A percentile compares a stretch with the other conserved stretches of the same genome.
These are phyloP conservation scores for Zaprionus africanus DNA, from an alignment of 1,140 invertebrate genomes.

Conservation along the genomic window DNA sequence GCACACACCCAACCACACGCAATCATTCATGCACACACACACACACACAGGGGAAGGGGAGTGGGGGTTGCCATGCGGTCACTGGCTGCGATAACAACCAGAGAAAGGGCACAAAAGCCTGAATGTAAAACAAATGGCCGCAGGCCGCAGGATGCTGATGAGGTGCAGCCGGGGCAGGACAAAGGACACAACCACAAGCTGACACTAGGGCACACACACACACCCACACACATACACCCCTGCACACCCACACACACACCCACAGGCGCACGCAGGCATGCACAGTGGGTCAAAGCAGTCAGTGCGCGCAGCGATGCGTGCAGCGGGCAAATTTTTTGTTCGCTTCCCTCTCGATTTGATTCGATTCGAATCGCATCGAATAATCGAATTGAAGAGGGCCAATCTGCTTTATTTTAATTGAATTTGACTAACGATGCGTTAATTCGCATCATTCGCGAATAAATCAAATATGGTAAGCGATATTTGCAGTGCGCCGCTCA, in stretches of 20 bases:
- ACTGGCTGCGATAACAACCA: conserved; percentile 27
- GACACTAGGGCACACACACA: conserved; percentile 18
- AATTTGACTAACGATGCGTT: neutral
- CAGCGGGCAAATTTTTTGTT: conserved; percentile 3
- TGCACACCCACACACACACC: conserved; percentile 12
- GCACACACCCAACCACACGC: conserved; percentile 1
- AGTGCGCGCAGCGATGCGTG: neutral
- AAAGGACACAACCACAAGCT: conserved; percentile 12
- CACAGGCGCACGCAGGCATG: conserved; percentile 5
- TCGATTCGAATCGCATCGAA: neutral
- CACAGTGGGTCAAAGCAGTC: conserved; percentile 12
- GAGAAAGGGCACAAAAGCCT: conserved; percentile 26
- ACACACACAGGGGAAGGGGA: too few species aligned
- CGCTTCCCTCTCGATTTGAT: neutral
- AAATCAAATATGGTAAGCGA: neutral
- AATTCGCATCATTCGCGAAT: neutral
- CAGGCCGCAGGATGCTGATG: conserved; percentile 44
- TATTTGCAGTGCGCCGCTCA: neutral
- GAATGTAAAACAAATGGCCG: conserved; percentile 55
- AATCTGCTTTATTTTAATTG: conserved; percentile 24
- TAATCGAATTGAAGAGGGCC: conserved; percentile 8
- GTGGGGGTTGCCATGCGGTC: conserved; percentile 8
- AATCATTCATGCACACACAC: conserved; percentile 4
- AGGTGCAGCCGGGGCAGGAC: conserved; percentile 32
- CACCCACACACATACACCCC: neutral